Evolutionary conservation across 2,888 invertebrate genomes (phyloP), one percentile per base, ranked within the genome.

Genomic region (Abrostola triplasia): DNA sequence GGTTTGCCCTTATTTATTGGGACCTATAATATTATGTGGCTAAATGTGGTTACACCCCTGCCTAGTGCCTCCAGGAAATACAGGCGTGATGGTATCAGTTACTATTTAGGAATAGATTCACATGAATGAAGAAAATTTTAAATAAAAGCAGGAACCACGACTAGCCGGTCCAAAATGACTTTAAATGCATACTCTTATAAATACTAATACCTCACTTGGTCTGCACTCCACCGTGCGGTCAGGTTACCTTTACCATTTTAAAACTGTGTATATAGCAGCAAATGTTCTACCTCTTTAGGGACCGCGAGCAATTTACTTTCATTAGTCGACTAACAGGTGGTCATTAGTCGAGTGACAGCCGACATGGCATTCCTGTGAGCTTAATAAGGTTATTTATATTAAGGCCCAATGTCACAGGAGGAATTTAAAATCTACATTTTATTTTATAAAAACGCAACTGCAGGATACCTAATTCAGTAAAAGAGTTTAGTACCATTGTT

Each of bases 341-440:
- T 41, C 58, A 50, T 58, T 58, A 58, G 50, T 8, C 50, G 58
- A 42, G 50, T 58, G 58, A 51, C 58, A 58, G 50, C 36, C 13
- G 40, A 58, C 58, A 58, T 13, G 41, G 50, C 58, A 51, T 58
- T 36, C 50, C 58, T 36, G 36, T 10, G 42, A 42, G 50, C 24
- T 42, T 58, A 58, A 58, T 58, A 42, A 51, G 36, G 50, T 51
- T 36, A 51, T 58, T 51, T 51, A 58, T 42, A 36, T 36, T 48
- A 42, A 37, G n/a, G 24, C 37, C 36, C 13, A 11, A 37, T 36
- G 47, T 13, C 47, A 24, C 47, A 47, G 12, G 24, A 56, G 47
- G 24, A 24, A 55, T 47, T 47, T 47, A 24, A 40, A 55, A 37
- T 55, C 36, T 11, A 24, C 37, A 38, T 38, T 13, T 56, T 47